phyloP scores from a whole-genome alignment of 2,113 vertebrate genomes.

The Chlorocebus sabaeus region DNA sequence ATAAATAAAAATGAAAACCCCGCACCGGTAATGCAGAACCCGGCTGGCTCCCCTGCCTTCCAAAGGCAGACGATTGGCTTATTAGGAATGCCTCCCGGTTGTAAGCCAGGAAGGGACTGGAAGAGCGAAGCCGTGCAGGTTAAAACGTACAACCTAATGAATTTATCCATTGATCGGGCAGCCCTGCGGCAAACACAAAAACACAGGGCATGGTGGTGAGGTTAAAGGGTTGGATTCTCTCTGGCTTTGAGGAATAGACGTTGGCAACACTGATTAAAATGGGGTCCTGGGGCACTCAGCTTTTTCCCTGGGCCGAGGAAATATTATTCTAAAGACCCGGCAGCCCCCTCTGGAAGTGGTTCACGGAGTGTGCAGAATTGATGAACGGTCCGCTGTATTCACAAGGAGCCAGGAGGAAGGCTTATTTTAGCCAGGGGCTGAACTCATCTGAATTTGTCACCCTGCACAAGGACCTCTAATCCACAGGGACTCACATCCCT shows the following conservation, averaged over 20 bases:
- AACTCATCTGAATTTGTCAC: background rate
- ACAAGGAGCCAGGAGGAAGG: background rate
- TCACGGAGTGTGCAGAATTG: background rate
- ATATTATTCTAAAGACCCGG: background rate
- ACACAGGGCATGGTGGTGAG: background rate
- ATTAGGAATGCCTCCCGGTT: background rate
- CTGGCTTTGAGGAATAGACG: background rate
- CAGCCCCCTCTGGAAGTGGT: background rate
- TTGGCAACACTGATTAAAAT: background rate
- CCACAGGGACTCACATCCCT: background rate
- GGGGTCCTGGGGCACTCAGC: fast-evolving
- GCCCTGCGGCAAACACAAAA: background rate
- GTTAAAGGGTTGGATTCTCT: background rate
- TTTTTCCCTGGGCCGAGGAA: background rate
- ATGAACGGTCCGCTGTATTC: background rate
- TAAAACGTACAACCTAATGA: background rate
- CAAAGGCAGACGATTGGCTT: background rate
- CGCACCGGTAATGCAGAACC: background rate
- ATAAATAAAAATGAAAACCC: constrained; percentile 56
- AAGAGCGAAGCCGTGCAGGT: background rate
- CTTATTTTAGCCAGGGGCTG: background rate
- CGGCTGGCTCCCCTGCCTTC: background rate
- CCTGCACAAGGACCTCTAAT: background rate
- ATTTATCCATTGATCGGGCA: background rate
- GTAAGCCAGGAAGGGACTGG: background rate